Base-by-base conservation (phyloP, 2,888 invertebrate species). In the Lasiommata megera region DNA sequence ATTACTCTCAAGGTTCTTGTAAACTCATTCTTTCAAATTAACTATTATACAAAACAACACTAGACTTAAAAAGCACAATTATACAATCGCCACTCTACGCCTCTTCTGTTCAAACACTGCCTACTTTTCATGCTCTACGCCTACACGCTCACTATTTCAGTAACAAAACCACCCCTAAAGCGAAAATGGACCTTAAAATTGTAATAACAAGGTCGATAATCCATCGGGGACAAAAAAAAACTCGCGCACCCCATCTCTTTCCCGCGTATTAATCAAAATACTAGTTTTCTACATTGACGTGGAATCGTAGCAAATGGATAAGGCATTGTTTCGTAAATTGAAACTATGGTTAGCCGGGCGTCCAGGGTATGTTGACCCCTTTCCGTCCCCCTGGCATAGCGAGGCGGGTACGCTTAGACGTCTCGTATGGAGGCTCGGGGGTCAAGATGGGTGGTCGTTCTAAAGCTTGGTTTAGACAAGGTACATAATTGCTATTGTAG, bases 191-290 rank as follows among this genome's bases (percentile, higher is more conserved):
- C 84, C 72, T 74, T 83, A 82, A 74, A 64, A 50, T 65, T 48
- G 54, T 34, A 53, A 58, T n/a, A 57, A 65, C 69, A 84, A 68
- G 74, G 83, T 71, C 71, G 61, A 76, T 68, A 79, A 70, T 77
- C 58, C 68, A 60, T 51, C 63, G 58, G 41, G 40, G 52, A 54
- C 50, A 34, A 16, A 37, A 51, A n/a, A n/a, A 47, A 64, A 56
- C 66, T 60, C 71, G 82, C 80, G 82, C 82, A 84, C 82, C 82
- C 84, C 78, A 77, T 89, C 89, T 87, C 87, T 88, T 85, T 89
- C 85, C 74, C 86, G 81, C 88, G 82, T 87, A 89, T 89, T 90
- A 90, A 90, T 90, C 89, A 90, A 88, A 89, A 89, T 88, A 87
- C 82, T 76, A 82, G 84, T 84, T 83, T 82, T 85, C 85, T 83